These are phyloP conservation scores for Acanthornis magna DNA, from an alignment of 2,797 vertebrate species.

Conservation along the genomic window DNA sequence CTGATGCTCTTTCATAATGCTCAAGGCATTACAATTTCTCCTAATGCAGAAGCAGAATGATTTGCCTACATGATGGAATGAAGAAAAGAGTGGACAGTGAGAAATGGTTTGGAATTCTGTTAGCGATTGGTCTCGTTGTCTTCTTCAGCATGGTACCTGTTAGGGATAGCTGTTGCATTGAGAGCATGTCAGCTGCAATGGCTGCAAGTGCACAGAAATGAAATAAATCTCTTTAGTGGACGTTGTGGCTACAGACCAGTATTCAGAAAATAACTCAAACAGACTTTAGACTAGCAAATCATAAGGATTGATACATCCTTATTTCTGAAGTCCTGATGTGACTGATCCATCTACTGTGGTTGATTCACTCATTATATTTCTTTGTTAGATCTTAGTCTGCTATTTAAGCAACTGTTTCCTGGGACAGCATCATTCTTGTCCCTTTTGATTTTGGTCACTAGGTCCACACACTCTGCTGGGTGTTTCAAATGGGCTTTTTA, in stretches of 20 bases:
- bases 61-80: neutral
- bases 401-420: neutral
- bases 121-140: neutral
- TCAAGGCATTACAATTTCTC: neutral
- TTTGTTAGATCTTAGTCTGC: neutral
- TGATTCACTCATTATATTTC: neutral
- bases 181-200: accelerated
- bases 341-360: neutral
- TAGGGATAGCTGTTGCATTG: neutral
- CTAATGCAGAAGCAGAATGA: neutral
- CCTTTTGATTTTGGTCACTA: neutral
- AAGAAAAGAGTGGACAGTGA: neutral
- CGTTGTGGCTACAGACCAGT: neutral
- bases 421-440: neutral
- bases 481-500: neutral
- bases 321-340: neutral
- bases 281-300: neutral
- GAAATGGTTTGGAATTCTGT: neutral
- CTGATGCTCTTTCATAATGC: neutral
- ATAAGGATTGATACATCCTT: neutral
- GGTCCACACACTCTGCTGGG: no score
- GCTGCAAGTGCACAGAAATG: neutral
- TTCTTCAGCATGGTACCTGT: neutral
- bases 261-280: neutral
- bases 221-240: neutral